Base-by-base conservation (phyloP, 2,113 vertebrate species). In the Equus quagga region DNA sequence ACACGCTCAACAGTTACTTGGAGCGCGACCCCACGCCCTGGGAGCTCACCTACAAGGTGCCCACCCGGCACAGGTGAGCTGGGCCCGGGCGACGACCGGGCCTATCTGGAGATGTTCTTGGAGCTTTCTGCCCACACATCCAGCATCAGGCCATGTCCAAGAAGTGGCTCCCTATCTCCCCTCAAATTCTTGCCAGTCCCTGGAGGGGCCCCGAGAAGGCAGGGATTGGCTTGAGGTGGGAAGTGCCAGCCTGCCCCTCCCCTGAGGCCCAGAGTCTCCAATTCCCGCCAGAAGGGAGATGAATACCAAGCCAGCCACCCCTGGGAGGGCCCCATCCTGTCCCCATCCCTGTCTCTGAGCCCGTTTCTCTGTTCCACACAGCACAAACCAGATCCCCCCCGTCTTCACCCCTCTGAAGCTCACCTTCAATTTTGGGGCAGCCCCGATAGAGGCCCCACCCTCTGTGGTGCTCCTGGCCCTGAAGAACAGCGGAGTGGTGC, bases 371-470 rank as follows among this genome's bases (percentile, higher is more conserved):
- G 64, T 58, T 54, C 24, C 72, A n/a, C 81, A 56, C 95, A 99
- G 99, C 97, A 91, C 97, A 1, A 95, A 84, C 87, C 98, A 96
- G 33, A 98, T 96, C 54, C 99, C 99, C 24, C 97, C 99, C 0
- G n/a, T 99, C 89, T 98, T 99, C 93, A 99, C 99, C 1, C 98
- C 99, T 85, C 82, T 99, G 69, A 96, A 98, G 95, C 94, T 99
- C 97, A 99, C 99, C 97, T 99, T 99, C 93, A 99, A 99, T 98
- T 99, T 99, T 54, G 99, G 99, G 28, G 99, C 99, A 0, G 99
- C 99, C 4, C 99, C 99, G 0, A 6, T 99, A 4, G 98, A 98
- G 65, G 99, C 99, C 6, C 98, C 99, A 0, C 98, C 99, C 19
- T 99, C 99, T 0, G 78, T 98, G 4, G 98, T 99, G 60, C 89